Percentiles rank a stretch among this genome's conserved stretches.
phyloP scores from a whole-genome alignment of 2,113 vertebrate species.

The Calypte anna region DNA sequence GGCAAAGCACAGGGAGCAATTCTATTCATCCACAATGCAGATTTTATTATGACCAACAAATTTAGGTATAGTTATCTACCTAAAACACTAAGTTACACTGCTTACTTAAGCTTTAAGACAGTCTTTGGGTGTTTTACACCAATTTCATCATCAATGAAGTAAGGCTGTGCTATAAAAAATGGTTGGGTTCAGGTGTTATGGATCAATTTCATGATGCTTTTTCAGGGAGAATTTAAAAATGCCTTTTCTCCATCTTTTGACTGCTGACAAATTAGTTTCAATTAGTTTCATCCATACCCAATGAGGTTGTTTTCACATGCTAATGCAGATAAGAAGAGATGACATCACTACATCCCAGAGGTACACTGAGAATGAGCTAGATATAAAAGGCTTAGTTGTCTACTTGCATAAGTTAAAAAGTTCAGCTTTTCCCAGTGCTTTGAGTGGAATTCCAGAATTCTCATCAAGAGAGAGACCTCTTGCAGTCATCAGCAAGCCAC shows the following conservation, averaged over 20 bases:
- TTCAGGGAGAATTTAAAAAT: background rate
- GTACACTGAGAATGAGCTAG: background rate
- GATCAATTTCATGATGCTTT: background rate
- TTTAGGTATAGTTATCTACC: background rate
- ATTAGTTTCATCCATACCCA: background rate
- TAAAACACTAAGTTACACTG: background rate
- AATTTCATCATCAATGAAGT: background rate
- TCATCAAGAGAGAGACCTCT: background rate
- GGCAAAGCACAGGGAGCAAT: background rate
- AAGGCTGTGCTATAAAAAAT: background rate
- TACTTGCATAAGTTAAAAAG: background rate
- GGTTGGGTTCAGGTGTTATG: background rate
- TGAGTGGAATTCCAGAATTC: background rate
- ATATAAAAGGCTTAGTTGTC: background rate
- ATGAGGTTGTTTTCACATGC: background rate
- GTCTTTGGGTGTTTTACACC: background rate
- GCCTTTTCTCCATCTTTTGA: background rate
- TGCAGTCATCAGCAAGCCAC: background rate
- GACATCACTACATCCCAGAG: background rate
- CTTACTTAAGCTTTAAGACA: background rate
- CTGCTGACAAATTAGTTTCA: background rate
- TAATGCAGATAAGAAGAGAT: constrained; percentile 1
- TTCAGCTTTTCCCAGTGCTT: background rate
- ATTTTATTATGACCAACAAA: background rate
- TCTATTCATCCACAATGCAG: background rate